phyloP scores from a whole-genome alignment of 2,888 invertebrate genomes.

The Choreutis nemorana region DNA sequence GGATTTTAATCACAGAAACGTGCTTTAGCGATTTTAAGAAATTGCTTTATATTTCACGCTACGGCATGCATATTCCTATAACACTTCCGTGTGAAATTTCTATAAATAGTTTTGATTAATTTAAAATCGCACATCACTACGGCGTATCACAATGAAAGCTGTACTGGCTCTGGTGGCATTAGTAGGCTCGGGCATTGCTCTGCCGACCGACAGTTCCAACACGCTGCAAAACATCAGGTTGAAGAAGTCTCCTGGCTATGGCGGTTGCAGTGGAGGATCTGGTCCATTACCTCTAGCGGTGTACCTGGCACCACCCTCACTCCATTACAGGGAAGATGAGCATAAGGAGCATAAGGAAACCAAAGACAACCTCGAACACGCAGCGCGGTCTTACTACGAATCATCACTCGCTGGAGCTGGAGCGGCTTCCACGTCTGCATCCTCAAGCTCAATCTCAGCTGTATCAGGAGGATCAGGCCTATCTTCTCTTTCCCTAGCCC shows the following conservation, averaged over 20 bases:
- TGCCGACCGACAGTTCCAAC: constrained; percentile 11
- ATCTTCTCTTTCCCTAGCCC: not conserved
- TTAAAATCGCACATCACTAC: not conserved
- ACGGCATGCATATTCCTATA: too few species aligned
- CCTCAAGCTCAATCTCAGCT: not conserved
- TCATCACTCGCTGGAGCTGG: not conserved
- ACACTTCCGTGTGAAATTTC: too few species aligned
- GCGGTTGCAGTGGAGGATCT: constrained; percentile 6
- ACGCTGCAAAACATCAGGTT: constrained; percentile 5
- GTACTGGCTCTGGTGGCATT: constrained; percentile 12
- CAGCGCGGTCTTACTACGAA: constrained; percentile 6
- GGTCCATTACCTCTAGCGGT: constrained; percentile 12
- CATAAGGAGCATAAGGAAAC: constrained; percentile 6
- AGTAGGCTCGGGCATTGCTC: constrained; percentile 12
- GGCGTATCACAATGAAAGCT: constrained; percentile 13
- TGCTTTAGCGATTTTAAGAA: too few species aligned
- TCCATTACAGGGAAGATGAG: constrained; percentile 13
- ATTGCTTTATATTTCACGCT: too few species aligned
- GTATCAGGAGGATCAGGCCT: not conserved
- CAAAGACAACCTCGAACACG: constrained; percentile 1
- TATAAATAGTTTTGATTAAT: too few species aligned
- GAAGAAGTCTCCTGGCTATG: constrained; percentile 5
- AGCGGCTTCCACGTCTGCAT: not conserved
- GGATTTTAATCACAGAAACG: too few species aligned
- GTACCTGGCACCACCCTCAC: constrained; percentile 9